Percentiles rank a stretch among this genome's conserved stretches.
Evolutionary conservation across 2,113 vertebrate genomes (phyloP).

Genomic region (Atractosteus spatula): DNA sequence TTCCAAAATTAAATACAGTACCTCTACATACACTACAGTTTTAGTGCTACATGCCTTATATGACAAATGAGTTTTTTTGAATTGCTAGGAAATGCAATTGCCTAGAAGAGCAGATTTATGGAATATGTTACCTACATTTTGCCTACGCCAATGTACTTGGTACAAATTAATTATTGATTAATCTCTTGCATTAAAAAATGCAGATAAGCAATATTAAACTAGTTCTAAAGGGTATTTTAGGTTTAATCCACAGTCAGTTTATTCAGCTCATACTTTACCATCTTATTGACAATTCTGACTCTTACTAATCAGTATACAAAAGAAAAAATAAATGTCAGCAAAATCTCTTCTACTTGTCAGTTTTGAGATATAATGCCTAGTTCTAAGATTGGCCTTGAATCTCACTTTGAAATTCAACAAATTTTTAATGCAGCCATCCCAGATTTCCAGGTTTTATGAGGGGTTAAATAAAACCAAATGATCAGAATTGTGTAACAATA

Average conservation of each 20-base stretch:
- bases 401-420: too few species aligned
- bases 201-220: conserved; percentile 72
- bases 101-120: conserved; percentile 73
- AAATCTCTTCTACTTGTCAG: conserved; percentile 25
- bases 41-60: conserved; percentile 54
- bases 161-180: conserved; percentile 83
- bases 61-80: conserved; percentile 50
- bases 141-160: conserved; percentile 62
- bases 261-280: conserved; percentile 67
- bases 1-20: conserved; percentile 28
- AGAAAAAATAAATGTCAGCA: conserved; percentile 63
- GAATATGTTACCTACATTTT: conserved; percentile 67
- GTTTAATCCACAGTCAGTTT: conserved; percentile 58
- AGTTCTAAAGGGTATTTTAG: conserved; percentile 66
- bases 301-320: conserved; percentile 67
- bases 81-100: conserved; percentile 50
- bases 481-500: neutral
- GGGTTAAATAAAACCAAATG: neutral
- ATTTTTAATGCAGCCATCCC: too few species aligned
- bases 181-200: conserved; percentile 77
- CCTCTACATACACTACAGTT: conserved; percentile 48
- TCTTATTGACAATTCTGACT: conserved; percentile 66
- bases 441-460: neutral
- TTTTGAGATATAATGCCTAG: conserved; percentile 60
- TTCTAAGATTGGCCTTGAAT: conserved; percentile 28